Evolutionary conservation across 2,113 vertebrate species (phyloP).

Genomic region (Raja brachyura): DNA sequence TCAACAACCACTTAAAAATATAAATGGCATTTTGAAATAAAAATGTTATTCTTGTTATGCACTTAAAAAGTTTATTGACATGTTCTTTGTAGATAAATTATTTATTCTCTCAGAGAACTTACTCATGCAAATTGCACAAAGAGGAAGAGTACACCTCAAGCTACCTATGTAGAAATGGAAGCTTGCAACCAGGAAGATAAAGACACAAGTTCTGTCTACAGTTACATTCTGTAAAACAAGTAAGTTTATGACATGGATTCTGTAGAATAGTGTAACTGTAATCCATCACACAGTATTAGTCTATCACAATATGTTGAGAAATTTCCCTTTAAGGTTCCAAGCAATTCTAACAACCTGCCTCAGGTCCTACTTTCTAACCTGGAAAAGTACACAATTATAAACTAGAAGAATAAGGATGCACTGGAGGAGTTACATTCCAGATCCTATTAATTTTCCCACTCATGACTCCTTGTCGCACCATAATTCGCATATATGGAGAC

Average conservation of each 20-base stretch:
- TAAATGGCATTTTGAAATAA: constrained; percentile 17
- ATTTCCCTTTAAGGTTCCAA: constrained; percentile 17
- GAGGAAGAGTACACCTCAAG: constrained; percentile 70
- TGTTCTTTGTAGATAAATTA: constrained; percentile 41
- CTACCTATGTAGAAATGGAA: constrained; percentile 45
- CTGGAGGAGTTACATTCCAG: constrained; percentile 30
- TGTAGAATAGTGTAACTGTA: constrained; percentile 31
- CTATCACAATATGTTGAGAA: constrained; percentile 20
- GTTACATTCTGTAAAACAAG: constrained; percentile 27
- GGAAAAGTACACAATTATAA: constrained; percentile 30
- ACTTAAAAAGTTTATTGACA: constrained; percentile 60
- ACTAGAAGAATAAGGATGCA: constrained; percentile 20
- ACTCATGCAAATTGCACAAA: constrained; percentile 93
- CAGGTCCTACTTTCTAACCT: constrained; percentile 30
- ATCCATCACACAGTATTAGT: constrained; percentile 22
- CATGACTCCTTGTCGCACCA: constrained; percentile 2
- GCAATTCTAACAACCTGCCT: neutral
- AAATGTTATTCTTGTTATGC: constrained; percentile 7
- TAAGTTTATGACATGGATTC: constrained; percentile 24
- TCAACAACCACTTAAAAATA: neutral
- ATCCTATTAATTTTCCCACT: constrained; percentile 24
- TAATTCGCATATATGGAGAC: neutral
- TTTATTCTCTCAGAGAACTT: constrained; percentile 94
- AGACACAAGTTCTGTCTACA: constrained; percentile 30
- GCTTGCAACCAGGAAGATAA: constrained; percentile 36